Percentiles rank a stretch among this genome's conserved stretches.
Evolutionary conservation across 1,140 invertebrate genomes (phyloP).

Genomic region (Diorhabda sublineata): DNA sequence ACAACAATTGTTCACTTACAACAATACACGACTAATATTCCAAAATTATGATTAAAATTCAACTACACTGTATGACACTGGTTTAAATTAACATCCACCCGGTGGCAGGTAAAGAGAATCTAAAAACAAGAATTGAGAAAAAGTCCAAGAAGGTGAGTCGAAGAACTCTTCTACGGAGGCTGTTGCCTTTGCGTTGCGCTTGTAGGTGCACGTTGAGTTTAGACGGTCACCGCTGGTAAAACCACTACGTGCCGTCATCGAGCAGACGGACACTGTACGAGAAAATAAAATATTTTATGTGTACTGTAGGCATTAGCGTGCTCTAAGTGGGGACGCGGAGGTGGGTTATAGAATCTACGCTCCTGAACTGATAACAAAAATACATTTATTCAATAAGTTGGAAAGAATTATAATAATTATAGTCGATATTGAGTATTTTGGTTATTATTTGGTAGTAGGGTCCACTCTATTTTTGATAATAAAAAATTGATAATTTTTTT

Average conservation of each 20-base stretch:
- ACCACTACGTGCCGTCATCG: constrained; percentile 1
- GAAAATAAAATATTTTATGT: not conserved
- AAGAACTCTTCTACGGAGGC: not conserved
- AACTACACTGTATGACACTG: too few species aligned
- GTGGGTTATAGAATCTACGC: not conserved
- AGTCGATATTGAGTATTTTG: too few species aligned
- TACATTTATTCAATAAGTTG: too few species aligned
- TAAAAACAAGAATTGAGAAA: not conserved
- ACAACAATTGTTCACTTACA: not conserved
- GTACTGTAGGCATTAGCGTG: not conserved
- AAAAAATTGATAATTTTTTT: too few species aligned
- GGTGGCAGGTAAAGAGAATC: not conserved
- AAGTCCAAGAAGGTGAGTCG: not conserved
- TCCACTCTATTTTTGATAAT: too few species aligned
- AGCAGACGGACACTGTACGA: not conserved
- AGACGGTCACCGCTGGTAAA: not conserved
- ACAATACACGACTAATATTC: not conserved
- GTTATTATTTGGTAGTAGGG: too few species aligned
- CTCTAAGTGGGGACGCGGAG: not conserved
- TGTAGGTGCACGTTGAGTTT: not conserved
- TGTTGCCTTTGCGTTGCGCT: not conserved
- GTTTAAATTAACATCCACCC: not conserved
- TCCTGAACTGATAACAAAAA: too few species aligned
- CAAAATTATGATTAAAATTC: not conserved
- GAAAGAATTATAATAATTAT: too few species aligned